A percentile compares a stretch with the other conserved stretches of the same genome.
These are phyloP conservation scores for Lypha dubia DNA, from an alignment of 2,888 invertebrate genomes.

Conservation along the genomic window DNA sequence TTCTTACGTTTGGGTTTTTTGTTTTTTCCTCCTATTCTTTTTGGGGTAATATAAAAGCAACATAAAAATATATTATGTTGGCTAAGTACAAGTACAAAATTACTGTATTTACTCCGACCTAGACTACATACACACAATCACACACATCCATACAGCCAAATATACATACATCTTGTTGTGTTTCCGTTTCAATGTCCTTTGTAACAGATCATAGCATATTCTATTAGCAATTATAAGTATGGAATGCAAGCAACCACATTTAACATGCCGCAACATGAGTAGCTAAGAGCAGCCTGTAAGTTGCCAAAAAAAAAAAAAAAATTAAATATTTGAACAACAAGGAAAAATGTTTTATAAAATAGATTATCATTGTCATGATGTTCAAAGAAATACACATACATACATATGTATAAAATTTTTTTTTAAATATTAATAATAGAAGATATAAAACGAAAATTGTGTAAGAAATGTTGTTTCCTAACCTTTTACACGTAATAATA, in stretches of 20 bases:
- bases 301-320: constrained; percentile 9
- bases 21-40: background rate
- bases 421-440: constrained; percentile 18
- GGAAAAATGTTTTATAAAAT: constrained; percentile 34
- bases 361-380: constrained; percentile 62
- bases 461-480: constrained; percentile 14
- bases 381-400: no score
- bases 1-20: background rate
- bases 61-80: constrained; percentile 53
- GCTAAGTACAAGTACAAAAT: constrained; percentile 15
- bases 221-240: constrained; percentile 82
- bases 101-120: constrained; percentile 16
- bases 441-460: background rate
- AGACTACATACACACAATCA: background rate
- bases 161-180: background rate
- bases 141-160: no score
- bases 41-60: constrained; percentile 44
- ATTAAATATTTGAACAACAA: constrained; percentile 1
- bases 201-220: constrained; percentile 77
- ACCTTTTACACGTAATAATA: constrained; percentile 27
- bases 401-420: constrained; percentile 44
- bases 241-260: constrained; percentile 60
- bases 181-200: constrained; percentile 19
- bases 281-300: background rate
- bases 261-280: constrained; percentile 19